Conservation (phyloP, 1,140 invertebrate species). For the Stegodyphus mimosarum region DNA sequence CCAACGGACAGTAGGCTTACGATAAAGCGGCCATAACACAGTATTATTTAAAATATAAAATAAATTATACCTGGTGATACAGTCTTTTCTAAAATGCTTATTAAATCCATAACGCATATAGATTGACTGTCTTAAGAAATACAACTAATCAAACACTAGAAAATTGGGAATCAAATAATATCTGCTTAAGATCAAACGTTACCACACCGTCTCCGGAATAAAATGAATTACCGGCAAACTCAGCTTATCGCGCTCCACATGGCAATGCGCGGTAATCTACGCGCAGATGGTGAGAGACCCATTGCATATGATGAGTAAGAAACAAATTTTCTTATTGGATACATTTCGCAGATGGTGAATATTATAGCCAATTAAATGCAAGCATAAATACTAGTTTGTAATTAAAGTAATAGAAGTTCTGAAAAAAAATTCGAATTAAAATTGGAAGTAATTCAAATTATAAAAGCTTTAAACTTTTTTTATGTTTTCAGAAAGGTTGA, state of each 20-base stretch:
- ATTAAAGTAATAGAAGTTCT: too few species aligned
- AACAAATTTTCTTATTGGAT: too few species aligned
- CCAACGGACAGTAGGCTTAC: slow-evolving; percentile 40
- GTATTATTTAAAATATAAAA: slow-evolving; percentile 25
- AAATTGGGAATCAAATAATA: not conserved
- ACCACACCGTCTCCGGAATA: not conserved
- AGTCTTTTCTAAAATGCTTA: slow-evolving; percentile 73
- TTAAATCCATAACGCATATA: slow-evolving; percentile 62
- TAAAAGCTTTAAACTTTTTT: too few species aligned
- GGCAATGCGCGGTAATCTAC: slow-evolving; percentile 26
- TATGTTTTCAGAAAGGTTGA: too few species aligned
- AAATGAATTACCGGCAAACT: slow-evolving; percentile 43
- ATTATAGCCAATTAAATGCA: too few species aligned
- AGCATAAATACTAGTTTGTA: too few species aligned
- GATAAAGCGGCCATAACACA: not conserved
- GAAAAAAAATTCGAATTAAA: too few species aligned
- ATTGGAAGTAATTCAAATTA: too few species aligned
- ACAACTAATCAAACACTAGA: not conserved
- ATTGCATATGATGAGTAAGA: not conserved
- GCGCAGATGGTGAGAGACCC: slow-evolving; percentile 19
- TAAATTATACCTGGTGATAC: slow-evolving; percentile 87
- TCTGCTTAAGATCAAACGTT: not conserved
- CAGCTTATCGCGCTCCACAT: slow-evolving; percentile 53
- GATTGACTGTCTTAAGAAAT: not conserved
- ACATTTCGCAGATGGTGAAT: too few species aligned